These are phyloP conservation scores for Phymanthus crucifer DNA, from an alignment of 92 coral and sea anemone genomes.

Conservation along the genomic window DNA sequence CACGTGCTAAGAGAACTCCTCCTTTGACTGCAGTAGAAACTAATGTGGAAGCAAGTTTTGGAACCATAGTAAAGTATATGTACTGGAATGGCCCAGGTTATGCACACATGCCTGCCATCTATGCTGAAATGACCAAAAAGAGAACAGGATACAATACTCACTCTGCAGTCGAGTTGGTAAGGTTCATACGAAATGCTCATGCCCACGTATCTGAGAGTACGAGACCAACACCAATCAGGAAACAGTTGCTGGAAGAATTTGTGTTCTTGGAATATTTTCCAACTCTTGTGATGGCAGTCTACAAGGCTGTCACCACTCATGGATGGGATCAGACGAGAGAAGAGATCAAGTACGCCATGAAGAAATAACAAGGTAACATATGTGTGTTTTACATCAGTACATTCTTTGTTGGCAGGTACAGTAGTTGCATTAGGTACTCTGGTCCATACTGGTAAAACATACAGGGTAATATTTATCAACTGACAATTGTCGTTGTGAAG, in stretches of 20 bases:
- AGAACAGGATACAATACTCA: neutral
- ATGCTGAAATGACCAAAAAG: neutral
- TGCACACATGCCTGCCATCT: neutral
- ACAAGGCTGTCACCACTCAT: neutral
- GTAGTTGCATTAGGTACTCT: too few species aligned
- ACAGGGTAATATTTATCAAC: too few species aligned
- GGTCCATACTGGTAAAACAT: too few species aligned
- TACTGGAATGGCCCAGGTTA: neutral
- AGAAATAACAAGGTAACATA: too few species aligned
- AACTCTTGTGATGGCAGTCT: neutral
- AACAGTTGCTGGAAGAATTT: neutral
- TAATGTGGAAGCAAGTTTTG: neutral
- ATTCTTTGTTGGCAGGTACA: too few species aligned
- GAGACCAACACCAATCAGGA: neutral
- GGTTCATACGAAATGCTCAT: neutral
- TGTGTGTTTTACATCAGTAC: too few species aligned
- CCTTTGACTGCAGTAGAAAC: neutral
- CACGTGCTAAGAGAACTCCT: neutral
- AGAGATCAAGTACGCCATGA: neutral
- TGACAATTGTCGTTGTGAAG: too few species aligned
- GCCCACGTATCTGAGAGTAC: neutral
- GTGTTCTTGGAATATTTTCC: neutral
- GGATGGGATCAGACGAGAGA: conserved; percentile 2
- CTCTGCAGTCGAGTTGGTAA: neutral
- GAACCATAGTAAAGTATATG: neutral